phyloP scores from a whole-genome alignment of 2,888 invertebrate genomes.

The Diadegma fenestrale region DNA sequence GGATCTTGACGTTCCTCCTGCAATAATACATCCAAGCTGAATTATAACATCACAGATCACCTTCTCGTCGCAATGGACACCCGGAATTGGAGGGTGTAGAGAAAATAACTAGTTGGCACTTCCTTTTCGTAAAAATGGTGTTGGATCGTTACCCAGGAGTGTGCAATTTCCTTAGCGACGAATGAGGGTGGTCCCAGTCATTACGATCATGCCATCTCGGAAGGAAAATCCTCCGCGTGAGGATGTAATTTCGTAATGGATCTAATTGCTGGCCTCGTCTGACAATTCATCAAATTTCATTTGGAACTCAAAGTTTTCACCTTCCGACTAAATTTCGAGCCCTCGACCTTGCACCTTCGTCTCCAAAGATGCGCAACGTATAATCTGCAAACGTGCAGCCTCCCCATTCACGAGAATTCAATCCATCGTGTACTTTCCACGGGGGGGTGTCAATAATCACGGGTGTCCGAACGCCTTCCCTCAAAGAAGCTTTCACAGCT shows the following conservation, averaged over 20 bases:
- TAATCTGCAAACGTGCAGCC: background rate
- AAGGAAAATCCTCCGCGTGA: slow-evolving; percentile 30
- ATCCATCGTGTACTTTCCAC: slow-evolving; percentile 40
- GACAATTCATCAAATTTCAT: background rate
- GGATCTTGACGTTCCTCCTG: slow-evolving; percentile 47
- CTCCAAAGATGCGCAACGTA: background rate
- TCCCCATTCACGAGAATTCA: slow-evolving; percentile 39
- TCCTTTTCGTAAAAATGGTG: background rate
- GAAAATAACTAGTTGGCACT: slow-evolving; percentile 62
- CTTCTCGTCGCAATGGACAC: slow-evolving; percentile 60
- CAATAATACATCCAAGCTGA: background rate
- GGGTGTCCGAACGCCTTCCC: slow-evolving; percentile 60
- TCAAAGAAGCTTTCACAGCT: slow-evolving; percentile 64
- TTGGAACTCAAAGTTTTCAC: background rate
- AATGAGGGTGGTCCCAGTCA: slow-evolving; percentile 58
- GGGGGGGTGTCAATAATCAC: slow-evolving; percentile 62
- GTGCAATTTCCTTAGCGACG: slow-evolving; percentile 59
- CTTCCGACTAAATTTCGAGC: background rate
- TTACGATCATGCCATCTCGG: slow-evolving; percentile 38
- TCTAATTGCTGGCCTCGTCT: background rate
- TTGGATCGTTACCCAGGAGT: slow-evolving; percentile 23
- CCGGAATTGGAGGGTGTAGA: slow-evolving; percentile 66
- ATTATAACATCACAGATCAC: slow-evolving; percentile 34
- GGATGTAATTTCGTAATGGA: background rate
- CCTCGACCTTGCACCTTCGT: background rate